A percentile compares a stretch with the other conserved stretches of the same genome.
phyloP scores from a whole-genome alignment of 2,888 invertebrate genomes.

The Tromatobia lineatoria region DNA sequence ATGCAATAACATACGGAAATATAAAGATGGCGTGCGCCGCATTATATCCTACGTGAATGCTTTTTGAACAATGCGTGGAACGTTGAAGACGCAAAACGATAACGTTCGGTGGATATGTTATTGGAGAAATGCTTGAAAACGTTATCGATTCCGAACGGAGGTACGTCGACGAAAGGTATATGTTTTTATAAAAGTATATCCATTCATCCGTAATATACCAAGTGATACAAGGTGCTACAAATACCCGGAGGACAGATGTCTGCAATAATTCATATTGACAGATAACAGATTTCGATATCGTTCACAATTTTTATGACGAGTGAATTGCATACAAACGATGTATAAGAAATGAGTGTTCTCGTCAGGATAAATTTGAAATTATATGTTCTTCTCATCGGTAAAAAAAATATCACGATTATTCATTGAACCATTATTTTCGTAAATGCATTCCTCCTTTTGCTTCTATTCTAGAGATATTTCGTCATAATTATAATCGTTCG shows the following conservation, averaged over 20 bases:
- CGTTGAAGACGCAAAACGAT: constrained; percentile 16
- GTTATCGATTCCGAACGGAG: background rate
- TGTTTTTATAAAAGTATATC: background rate
- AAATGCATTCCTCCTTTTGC: too few species aligned
- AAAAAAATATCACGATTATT: background rate
- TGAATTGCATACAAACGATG: background rate
- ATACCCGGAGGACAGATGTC: background rate
- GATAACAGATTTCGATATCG: background rate
- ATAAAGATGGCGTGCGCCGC: background rate
- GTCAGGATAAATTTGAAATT: background rate
- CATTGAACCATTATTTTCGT: background rate
- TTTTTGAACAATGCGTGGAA: constrained; percentile 6
- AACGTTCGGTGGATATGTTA: background rate
- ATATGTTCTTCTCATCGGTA: background rate
- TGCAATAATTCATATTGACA: background rate
- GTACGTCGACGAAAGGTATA: background rate
- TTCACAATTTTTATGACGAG: background rate
- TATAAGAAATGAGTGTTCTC: background rate
- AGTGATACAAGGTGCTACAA: background rate
- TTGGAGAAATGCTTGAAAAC: background rate
- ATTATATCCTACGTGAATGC: constrained; percentile 1
- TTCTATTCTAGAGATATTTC: too few species aligned
- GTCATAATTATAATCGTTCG: too few species aligned
- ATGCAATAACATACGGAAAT: constrained; percentile 8
- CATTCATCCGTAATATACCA: background rate